phyloP scores from a whole-genome alignment of 1,140 invertebrate genomes.

The Calosoma granatense region DNA sequence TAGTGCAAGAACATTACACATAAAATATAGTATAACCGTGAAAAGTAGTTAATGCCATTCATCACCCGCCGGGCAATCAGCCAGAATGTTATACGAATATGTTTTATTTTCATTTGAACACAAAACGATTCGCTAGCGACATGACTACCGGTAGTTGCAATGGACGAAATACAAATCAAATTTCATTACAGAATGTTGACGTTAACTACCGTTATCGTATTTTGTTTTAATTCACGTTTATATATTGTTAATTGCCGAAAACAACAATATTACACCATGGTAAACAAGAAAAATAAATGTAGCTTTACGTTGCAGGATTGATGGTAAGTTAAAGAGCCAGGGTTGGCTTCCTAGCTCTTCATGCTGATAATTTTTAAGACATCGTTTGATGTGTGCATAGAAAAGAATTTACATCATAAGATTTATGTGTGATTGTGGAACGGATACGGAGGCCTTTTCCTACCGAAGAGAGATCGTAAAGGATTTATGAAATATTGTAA shows the following conservation, averaged over 20 bases:
- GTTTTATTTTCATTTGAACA: background rate
- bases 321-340: too few relatives aligned
- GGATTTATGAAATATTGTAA: background rate
- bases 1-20: constrained; percentile 2
- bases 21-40: constrained; percentile 1
- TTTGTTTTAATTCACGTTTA: too few relatives aligned
- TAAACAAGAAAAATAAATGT: too few relatives aligned
- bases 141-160: background rate
- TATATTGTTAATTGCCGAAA: too few relatives aligned
- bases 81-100: too few relatives aligned
- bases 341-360: too few relatives aligned
- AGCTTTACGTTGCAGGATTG: too few relatives aligned
- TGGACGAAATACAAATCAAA: background rate
- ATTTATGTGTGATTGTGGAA: background rate
- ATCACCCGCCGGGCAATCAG: too few relatives aligned
- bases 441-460: background rate
- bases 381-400: background rate
- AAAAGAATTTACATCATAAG: background rate
- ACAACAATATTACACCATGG: too few relatives aligned
- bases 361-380: background rate
- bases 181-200: too few relatives aligned
- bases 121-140: background rate
- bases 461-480: background rate
- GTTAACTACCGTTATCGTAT: too few relatives aligned
- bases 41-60: background rate